Evolutionary conservation across 2,888 invertebrate genomes (phyloP).

Genomic region (Sacculina carcini): DNA sequence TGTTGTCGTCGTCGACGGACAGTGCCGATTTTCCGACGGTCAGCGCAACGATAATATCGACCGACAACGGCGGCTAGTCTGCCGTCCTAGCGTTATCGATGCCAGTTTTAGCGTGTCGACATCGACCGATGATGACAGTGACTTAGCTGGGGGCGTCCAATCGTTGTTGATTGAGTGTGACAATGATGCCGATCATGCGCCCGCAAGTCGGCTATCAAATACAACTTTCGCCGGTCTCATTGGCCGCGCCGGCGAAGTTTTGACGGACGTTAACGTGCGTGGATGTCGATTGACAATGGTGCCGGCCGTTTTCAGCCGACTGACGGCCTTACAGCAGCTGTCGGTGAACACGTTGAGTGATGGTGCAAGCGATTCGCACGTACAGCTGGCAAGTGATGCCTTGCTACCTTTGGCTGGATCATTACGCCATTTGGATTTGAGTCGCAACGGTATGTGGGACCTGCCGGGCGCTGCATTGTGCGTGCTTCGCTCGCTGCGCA

Average conservation of each 20-base stretch:
- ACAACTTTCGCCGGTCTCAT: slow-evolving; percentile 24
- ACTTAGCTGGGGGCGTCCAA: too few species aligned
- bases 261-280: slow-evolving; percentile 40
- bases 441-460: slow-evolving; percentile 54
- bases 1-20: too few species aligned
- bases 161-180: too few species aligned
- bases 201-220: too few species aligned
- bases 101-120: too few species aligned
- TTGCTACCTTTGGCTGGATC: slow-evolving; percentile 51
- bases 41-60: too few species aligned
- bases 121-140: too few species aligned
- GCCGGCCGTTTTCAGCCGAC: slow-evolving; percentile 37
- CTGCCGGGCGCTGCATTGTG: slow-evolving; percentile 45
- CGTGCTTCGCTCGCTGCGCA: slow-evolving; percentile 33
- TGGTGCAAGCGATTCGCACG: slow-evolving; percentile 50
- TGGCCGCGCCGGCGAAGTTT: too few species aligned
- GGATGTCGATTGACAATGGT: slow-evolving; percentile 51
- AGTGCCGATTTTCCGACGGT: too few species aligned
- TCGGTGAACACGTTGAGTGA: slow-evolving; percentile 45
- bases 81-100: too few species aligned
- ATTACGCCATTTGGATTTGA: slow-evolving; percentile 47
- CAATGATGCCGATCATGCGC: too few species aligned
- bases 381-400: slow-evolving; percentile 43
- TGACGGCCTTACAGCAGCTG: slow-evolving; percentile 36
- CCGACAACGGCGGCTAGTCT: too few species aligned